Evolutionary conservation across 2,797 vertebrate genomes (phyloP).

Genomic region (Oceanodroma leucorhoa): DNA sequence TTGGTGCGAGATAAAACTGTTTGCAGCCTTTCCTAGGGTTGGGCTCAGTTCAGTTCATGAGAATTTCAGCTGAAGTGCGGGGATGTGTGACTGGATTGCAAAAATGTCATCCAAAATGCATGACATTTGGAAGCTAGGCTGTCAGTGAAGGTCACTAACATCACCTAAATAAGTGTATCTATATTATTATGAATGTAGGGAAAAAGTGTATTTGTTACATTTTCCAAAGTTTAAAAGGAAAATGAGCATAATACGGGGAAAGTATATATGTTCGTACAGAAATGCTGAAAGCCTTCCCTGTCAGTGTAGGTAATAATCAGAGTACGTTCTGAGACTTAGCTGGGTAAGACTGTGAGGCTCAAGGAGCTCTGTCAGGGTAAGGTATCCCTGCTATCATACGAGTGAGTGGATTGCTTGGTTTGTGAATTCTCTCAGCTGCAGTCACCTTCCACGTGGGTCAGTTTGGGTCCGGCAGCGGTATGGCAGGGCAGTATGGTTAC

Average conservation of each 20-base stretch:
- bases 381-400: neutral
- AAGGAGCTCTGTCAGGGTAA: neutral
- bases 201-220: neutral
- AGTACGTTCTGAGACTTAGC: neutral
- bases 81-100: neutral
- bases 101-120: neutral
- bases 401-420: neutral
- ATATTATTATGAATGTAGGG: neutral
- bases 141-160: neutral
- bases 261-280: neutral
- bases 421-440: neutral
- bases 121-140: neutral
- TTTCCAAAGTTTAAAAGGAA: neutral
- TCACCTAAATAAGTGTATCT: neutral
- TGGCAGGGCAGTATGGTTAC: too few relatives aligned
- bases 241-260: neutral
- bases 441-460: neutral
- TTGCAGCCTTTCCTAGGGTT: neutral
- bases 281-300: neutral
- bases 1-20: neutral
- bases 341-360: neutral
- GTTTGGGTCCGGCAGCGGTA: neutral
- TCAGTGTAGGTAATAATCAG: neutral
- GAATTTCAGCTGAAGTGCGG: neutral
- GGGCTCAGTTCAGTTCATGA: neutral